Percentiles rank a stretch among this genome's conserved stretches.
Conservation (phyloP, 2,797 vertebrate species). For the Cirrhinus mrigala region DNA sequence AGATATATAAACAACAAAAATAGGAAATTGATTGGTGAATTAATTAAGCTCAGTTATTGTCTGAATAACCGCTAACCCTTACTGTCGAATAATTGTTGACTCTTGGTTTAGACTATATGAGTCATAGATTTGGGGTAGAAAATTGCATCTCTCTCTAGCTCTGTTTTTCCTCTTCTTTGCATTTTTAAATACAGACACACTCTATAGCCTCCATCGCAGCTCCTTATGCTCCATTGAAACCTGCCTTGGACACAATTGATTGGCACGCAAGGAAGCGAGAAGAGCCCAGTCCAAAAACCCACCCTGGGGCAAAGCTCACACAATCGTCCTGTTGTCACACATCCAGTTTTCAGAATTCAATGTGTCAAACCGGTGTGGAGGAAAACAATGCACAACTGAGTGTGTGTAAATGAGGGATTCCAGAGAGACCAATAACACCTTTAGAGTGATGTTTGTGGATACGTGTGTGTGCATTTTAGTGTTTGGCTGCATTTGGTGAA, state of each 20-base stretch:
- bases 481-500: constrained; percentile 57
- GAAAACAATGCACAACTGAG: constrained; percentile 31
- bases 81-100: background rate
- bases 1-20: background rate
- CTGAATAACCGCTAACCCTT: background rate
- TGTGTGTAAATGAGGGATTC: constrained; percentile 41
- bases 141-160: background rate
- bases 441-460: constrained; percentile 10
- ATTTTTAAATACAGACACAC: background rate
- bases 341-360: constrained; percentile 37
- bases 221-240: constrained; percentile 74
- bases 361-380: constrained; percentile 20
- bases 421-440: constrained; percentile 13
- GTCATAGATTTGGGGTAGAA: background rate
- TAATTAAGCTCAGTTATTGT: background rate
- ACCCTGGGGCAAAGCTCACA: constrained; percentile 31
- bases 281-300: constrained; percentile 69
- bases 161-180: background rate
- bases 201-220: constrained; percentile 56
- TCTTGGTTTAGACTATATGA: background rate
- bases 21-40: background rate
- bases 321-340: constrained; percentile 12
- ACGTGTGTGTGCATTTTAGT: background rate
- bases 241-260: constrained; percentile 72
- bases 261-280: constrained; percentile 66